phyloP scores from a whole-genome alignment of 2,797 vertebrate species.

The Otolemur crassicaudatus region DNA sequence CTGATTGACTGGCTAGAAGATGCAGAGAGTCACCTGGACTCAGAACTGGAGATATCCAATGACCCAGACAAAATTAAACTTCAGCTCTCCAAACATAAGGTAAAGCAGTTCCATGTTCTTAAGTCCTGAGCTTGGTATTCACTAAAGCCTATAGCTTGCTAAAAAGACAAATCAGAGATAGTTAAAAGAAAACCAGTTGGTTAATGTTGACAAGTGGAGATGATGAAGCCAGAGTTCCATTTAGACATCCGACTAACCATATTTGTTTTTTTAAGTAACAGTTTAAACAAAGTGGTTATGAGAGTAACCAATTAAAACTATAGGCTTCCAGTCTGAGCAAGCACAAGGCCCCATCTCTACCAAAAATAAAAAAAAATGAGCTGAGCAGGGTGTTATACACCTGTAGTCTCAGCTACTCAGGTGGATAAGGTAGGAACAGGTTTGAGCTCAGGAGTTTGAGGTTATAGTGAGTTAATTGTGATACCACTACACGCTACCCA shows the following conservation, averaged over 20 bases:
- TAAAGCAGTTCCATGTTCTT: constrained; percentile 72
- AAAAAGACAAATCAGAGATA: constrained; percentile 18
- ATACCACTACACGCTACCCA: too few species aligned
- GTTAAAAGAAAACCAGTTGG: not conserved
- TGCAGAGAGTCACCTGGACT: constrained; percentile 96
- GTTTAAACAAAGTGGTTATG: not conserved
- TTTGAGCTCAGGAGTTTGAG: too few species aligned
- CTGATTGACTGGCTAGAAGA: constrained; percentile 98
- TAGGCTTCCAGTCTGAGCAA: not conserved
- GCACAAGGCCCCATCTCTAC: too few species aligned
- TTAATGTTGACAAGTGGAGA: not conserved
- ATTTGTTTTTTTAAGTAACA: constrained; percentile 7
- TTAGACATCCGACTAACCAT: not conserved
- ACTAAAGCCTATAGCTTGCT: not conserved
- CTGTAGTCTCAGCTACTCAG: too few species aligned
- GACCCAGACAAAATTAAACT: constrained; percentile 99
- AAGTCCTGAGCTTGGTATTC: not conserved
- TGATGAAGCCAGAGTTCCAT: not conserved
- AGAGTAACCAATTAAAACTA: not conserved
- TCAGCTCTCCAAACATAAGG: constrained; percentile 98
- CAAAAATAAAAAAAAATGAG: too few species aligned
- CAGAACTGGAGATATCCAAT: constrained; percentile 98
- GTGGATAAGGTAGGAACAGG: too few species aligned
- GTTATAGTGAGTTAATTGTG: too few species aligned
- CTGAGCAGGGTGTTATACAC: too few species aligned